These are phyloP conservation scores for Choreutis nemorana DNA, from an alignment of 2,888 invertebrate species.

Conservation along the genomic window DNA sequence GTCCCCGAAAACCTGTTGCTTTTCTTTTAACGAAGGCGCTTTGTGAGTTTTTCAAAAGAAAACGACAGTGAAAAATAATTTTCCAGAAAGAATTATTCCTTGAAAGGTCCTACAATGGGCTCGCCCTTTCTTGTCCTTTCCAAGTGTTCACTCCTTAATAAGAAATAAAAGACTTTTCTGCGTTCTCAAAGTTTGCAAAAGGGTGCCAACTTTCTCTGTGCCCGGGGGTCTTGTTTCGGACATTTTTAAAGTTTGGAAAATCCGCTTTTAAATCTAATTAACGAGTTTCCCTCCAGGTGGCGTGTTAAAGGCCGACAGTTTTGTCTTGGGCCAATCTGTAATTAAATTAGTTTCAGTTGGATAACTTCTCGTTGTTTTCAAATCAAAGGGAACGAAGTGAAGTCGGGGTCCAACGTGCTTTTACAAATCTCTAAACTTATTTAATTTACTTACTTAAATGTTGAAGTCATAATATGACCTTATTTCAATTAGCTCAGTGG, in stretches of 20 bases:
- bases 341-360: constrained; percentile 21
- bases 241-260: constrained; percentile 17
- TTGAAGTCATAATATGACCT: too few species aligned
- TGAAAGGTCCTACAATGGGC: constrained; percentile 1
- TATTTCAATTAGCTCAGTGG: too few species aligned
- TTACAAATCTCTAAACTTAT: background rate
- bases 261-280: constrained; percentile 19
- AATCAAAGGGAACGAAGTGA: constrained; percentile 8
- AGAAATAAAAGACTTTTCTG: constrained; percentile 10
- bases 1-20: constrained; percentile 29
- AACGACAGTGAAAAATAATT: constrained; percentile 1
- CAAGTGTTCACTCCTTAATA: constrained; percentile 13
- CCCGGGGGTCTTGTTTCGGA: constrained; percentile 14
- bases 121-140: constrained; percentile 9
- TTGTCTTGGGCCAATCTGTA: constrained; percentile 17
- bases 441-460: background rate
- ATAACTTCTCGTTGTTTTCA: constrained; percentile 18
- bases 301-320: constrained; percentile 5
- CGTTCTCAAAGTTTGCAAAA: constrained; percentile 14
- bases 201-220: constrained; percentile 16
- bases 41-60: constrained; percentile 6
- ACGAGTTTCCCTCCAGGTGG: constrained; percentile 16
- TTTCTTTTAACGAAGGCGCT: constrained; percentile 28
- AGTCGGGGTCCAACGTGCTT: constrained; percentile 1
- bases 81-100: background rate